phyloP scores from a whole-genome alignment of 2,888 invertebrate genomes.

The Lutraria lutraria region DNA sequence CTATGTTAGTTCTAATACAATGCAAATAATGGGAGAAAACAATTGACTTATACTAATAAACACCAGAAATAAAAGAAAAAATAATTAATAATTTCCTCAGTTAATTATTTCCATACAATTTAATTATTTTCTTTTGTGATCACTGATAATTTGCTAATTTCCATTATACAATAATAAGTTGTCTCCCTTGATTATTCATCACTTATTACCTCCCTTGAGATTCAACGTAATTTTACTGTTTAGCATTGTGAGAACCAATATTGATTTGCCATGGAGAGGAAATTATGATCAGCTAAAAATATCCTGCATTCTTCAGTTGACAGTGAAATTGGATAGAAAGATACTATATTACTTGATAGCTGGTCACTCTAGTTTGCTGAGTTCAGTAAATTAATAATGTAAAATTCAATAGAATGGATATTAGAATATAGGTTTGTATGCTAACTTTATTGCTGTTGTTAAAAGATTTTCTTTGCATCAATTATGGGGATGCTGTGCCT shows the following conservation, averaged over 20 bases:
- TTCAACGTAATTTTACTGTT: neutral
- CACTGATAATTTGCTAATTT: no score
- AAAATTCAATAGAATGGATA: neutral
- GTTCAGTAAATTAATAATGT: neutral
- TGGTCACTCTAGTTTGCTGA: neutral
- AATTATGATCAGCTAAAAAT: slow-evolving; percentile 13
- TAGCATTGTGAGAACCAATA: neutral
- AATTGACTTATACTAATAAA: no score
- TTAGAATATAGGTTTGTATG: neutral
- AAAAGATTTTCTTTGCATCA: neutral
- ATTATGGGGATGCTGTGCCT: neutral
- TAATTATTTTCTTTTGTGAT: no score
- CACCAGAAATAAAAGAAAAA: no score
- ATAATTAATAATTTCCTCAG: no score
- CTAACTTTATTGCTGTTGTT: no score
- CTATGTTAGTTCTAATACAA: no score
- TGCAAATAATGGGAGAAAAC: no score
- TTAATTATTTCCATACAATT: no score
- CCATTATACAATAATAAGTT: no score
- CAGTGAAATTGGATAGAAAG: neutral
- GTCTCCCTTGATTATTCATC: no score
- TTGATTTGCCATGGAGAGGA: slow-evolving; percentile 2
- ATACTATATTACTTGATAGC: neutral
- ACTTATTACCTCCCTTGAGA: neutral
- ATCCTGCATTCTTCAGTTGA: neutral